These are phyloP conservation scores for Perdix hodgsoniae DNA, from an alignment of 2,797 vertebrate species.

Conservation along the genomic window DNA sequence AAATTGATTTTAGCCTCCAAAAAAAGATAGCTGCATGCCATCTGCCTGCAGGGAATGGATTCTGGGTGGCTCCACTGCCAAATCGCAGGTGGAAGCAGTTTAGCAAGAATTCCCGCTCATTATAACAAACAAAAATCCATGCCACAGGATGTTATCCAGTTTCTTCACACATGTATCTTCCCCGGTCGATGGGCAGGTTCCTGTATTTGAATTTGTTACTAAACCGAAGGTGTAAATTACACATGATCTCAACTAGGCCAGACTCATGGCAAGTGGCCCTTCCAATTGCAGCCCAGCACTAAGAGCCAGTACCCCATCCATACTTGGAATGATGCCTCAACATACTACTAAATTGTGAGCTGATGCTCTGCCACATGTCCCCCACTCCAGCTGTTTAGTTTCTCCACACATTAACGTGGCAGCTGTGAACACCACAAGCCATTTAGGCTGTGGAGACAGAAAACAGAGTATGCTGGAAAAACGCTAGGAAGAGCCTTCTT, in stretches of 20 bases:
- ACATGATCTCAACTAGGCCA: rapidly evolving
- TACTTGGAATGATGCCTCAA: neutral
- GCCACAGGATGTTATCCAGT: neutral
- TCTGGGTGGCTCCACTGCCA: neutral
- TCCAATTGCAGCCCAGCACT: neutral
- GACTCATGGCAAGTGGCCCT: too few relatives aligned
- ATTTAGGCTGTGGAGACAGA: rapidly evolving
- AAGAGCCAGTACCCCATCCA: rapidly evolving
- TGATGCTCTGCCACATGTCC: neutral
- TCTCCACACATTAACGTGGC: neutral
- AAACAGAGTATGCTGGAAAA: neutral
- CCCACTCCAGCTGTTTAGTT: rapidly evolving
- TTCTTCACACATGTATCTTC: neutral
- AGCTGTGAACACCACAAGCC: neutral
- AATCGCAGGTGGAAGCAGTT: neutral
- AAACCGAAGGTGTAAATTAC: neutral
- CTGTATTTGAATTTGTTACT: neutral
- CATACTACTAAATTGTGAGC: rapidly evolving
- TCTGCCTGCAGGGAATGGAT: neutral
- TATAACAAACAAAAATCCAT: neutral
- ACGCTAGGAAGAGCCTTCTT: neutral
- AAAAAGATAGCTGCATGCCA: neutral
- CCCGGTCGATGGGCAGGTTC: neutral
- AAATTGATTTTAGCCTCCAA: neutral
- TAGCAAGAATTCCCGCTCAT: rapidly evolving